These are phyloP conservation scores for Passer montanus DNA, from an alignment of 2,113 vertebrate species.

Conservation along the genomic window DNA sequence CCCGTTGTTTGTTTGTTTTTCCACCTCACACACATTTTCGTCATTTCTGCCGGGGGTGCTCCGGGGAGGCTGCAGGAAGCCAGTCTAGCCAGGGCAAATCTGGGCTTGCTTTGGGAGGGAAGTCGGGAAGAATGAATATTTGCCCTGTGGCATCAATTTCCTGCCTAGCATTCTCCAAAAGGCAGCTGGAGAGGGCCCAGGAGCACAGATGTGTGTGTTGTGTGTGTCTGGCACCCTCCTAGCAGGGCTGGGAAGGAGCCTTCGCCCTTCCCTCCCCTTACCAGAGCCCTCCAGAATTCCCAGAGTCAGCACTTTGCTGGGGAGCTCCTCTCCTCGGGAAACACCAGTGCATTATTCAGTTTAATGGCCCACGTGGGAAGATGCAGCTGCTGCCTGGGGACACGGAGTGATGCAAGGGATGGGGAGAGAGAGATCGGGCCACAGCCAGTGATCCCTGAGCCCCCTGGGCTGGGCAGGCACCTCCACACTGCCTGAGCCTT, in stretches of 20 bases:
- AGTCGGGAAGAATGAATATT: slow-evolving; percentile 66
- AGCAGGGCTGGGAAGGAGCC: not conserved
- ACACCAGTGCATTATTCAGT: not conserved
- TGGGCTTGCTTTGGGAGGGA: slow-evolving; percentile 66
- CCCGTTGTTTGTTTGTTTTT: not conserved
- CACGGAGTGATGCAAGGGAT: not conserved
- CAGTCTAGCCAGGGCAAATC: slow-evolving; percentile 73
- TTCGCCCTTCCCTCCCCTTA: not conserved
- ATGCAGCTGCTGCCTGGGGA: not conserved
- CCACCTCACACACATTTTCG: not conserved
- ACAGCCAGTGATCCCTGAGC: rapidly evolving
- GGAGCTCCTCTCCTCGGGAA: not conserved
- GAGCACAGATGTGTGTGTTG: slow-evolving; percentile 25
- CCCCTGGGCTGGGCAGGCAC: not conserved
- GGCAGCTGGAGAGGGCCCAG: slow-evolving; percentile 68
- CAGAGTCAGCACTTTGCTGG: not conserved
- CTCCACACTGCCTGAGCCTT: not conserved
- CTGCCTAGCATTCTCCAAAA: slow-evolving; percentile 75
- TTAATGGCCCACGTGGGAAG: not conserved
- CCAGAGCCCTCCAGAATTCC: not conserved
- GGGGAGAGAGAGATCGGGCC: not conserved
- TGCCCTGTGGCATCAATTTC: slow-evolving; percentile 82
- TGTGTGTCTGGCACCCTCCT: slow-evolving; percentile 53
- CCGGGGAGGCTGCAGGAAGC: slow-evolving; percentile 71
- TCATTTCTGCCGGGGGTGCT: slow-evolving; percentile 2